These are phyloP conservation scores for Heliconius congener DNA, from an alignment of 1,140 invertebrate genomes.

Conservation along the genomic window DNA sequence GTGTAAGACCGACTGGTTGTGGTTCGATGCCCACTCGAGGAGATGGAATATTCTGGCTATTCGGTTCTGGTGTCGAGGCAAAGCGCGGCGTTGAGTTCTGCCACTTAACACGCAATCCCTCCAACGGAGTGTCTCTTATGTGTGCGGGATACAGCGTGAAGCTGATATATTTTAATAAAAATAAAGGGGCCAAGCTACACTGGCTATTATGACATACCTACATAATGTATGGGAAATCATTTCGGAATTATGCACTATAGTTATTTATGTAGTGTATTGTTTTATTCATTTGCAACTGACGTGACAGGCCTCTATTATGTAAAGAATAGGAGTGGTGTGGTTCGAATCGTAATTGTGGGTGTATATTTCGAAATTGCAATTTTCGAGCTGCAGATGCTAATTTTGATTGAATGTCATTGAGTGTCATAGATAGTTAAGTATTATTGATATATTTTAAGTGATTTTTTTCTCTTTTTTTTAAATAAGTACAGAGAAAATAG, in stretches of 20 bases:
- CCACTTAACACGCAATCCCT: too few species aligned
- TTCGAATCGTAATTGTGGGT: constrained; percentile 12
- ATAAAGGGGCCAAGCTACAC: neutral
- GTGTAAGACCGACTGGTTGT: too few species aligned
- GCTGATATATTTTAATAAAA: neutral
- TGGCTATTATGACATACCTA: constrained; percentile 1
- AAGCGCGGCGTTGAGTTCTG: too few species aligned
- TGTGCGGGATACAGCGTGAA: too few species aligned
- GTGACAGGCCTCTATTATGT: constrained; percentile 37
- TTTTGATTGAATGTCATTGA: constrained; percentile 7
- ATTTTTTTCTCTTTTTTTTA: too few species aligned
- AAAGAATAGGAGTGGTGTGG: constrained; percentile 29
- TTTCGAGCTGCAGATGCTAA: neutral
- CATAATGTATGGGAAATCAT: constrained; percentile 43
- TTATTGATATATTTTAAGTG: too few species aligned
- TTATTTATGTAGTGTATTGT: constrained; percentile 38
- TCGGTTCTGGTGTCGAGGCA: too few species aligned
- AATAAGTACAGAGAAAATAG: too few species aligned
- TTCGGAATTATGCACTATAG: constrained; percentile 37
- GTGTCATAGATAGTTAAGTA: neutral
- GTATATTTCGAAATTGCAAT: constrained; percentile 5
- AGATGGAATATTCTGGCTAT: too few species aligned
- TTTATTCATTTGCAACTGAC: constrained; percentile 37
- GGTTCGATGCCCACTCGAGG: too few species aligned
- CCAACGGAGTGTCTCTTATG: too few species aligned